Evolutionary conservation across 2,113 vertebrate species (phyloP).

Genomic region (Nothobranchius furzeri): DNA sequence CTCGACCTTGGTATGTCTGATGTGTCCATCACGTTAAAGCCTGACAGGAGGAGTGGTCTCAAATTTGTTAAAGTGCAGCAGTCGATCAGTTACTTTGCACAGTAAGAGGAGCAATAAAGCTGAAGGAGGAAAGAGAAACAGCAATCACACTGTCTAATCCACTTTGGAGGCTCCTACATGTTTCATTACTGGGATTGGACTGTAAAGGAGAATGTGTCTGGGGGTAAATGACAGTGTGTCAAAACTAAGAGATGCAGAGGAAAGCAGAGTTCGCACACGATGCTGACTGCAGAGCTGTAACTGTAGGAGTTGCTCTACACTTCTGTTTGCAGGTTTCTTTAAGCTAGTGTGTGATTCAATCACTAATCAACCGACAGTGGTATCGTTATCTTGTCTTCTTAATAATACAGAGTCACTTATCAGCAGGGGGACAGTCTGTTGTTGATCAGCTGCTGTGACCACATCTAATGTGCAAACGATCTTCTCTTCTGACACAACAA

Average conservation of each 20-base stretch:
- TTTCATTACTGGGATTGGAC: conserved; percentile 71
- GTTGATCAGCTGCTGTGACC: conserved; percentile 32
- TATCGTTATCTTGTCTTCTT: conserved; percentile 39
- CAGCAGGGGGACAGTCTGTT: conserved; percentile 18
- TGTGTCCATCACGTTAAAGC: conserved; percentile 8
- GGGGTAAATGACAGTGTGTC: conserved; percentile 24
- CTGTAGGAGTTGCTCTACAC: too few species aligned
- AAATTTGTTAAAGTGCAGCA: conserved; percentile 44
- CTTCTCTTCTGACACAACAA: conserved; percentile 36
- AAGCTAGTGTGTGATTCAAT: conserved; percentile 24
- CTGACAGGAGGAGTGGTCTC: conserved; percentile 13
- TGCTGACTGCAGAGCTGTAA: neutral
- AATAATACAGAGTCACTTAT: conserved; percentile 53
- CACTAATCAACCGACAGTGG: conserved; percentile 48
- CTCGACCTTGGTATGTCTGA: conserved; percentile 33
- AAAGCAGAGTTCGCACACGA: neutral
- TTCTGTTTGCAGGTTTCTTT: neutral
- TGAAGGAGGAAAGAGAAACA: conserved; percentile 22
- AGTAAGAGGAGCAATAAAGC: conserved; percentile 42
- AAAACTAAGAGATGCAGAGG: conserved; percentile 17
- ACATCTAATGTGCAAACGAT: conserved; percentile 34
- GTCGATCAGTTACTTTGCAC: conserved; percentile 41
- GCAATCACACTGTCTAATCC: conserved; percentile 50
- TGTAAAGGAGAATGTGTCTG: conserved; percentile 32
- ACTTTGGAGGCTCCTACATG: conserved; percentile 44